A percentile compares a stretch with the other conserved stretches of the same genome.
phyloP scores from a whole-genome alignment of 1,140 invertebrate genomes.

The Tenebrio molitor region DNA sequence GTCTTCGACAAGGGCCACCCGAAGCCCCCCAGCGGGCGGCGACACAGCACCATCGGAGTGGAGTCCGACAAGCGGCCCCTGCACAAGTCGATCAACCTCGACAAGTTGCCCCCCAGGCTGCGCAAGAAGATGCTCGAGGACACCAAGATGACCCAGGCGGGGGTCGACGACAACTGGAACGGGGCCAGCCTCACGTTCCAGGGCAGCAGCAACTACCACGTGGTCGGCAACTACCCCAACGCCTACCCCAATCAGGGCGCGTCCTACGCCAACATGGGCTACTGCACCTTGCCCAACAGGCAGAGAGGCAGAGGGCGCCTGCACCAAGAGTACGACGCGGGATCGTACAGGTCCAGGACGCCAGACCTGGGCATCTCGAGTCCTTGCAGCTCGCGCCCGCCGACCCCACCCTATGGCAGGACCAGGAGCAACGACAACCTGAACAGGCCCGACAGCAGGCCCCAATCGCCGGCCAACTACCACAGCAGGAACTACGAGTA shows the following conservation, averaged over 20 bases:
- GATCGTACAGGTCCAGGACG: slow-evolving; percentile 67
- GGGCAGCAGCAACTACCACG: slow-evolving; percentile 56
- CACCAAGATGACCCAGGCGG: slow-evolving; percentile 65
- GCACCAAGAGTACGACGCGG: slow-evolving; percentile 63
- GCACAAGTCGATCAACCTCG: slow-evolving; percentile 63
- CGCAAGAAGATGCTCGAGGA: slow-evolving; percentile 70
- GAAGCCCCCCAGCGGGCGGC: slow-evolving; percentile 71
- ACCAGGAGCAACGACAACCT: slow-evolving; percentile 53
- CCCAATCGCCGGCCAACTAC: slow-evolving; percentile 51
- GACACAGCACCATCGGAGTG: slow-evolving; percentile 65
- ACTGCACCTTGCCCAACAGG: slow-evolving; percentile 69
- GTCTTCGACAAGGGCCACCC: slow-evolving; percentile 64
- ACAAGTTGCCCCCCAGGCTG: slow-evolving; percentile 70
- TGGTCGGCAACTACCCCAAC: slow-evolving; percentile 47
- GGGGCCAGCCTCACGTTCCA: slow-evolving; percentile 69
- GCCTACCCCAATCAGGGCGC: slow-evolving; percentile 24
- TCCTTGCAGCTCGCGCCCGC: slow-evolving; percentile 64
- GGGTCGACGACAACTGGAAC: slow-evolving; percentile 68
- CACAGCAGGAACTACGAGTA: slow-evolving; percentile 27
- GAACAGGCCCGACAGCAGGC: slow-evolving; percentile 41
- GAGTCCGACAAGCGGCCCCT: slow-evolving; percentile 63
- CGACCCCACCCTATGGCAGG: slow-evolving; percentile 58
- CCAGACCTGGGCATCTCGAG: slow-evolving; percentile 65
- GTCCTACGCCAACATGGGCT: slow-evolving; percentile 60
- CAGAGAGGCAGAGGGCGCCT: slow-evolving; percentile 69